These are phyloP conservation scores for Troides aeacus DNA, from an alignment of 2,888 invertebrate species.

Conservation along the genomic window DNA sequence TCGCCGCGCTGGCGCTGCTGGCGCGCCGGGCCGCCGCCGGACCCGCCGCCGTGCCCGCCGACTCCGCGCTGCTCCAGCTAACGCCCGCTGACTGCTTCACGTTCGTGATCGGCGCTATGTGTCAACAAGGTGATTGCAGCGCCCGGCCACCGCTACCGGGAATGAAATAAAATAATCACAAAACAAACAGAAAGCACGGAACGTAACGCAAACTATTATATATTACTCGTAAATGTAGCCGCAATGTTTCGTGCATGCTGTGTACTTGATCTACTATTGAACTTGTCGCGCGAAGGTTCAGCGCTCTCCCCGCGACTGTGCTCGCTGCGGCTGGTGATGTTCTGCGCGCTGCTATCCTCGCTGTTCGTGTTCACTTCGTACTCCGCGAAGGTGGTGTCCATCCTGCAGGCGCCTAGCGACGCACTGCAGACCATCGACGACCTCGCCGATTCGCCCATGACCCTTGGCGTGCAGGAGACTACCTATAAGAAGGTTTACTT, in stretches of 20 bases:
- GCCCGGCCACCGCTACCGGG: not conserved
- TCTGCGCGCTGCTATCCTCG: constrained; percentile 76
- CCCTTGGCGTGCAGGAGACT: constrained; percentile 80
- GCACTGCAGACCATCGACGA: constrained; percentile 77
- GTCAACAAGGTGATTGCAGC: constrained; percentile 78
- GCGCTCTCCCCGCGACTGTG: constrained; percentile 65
- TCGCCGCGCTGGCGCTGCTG: constrained; percentile 42
- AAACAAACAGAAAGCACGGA: too few relatives aligned
- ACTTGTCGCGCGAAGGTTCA: constrained; percentile 55
- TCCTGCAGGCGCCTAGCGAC: constrained; percentile 82
- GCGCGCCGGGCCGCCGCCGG: constrained; percentile 38
- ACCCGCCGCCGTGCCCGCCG: constrained; percentile 24
- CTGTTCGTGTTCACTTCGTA: constrained; percentile 82
- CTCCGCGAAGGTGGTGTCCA: constrained; percentile 83
- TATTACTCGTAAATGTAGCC: too few relatives aligned
- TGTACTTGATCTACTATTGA: not conserved
- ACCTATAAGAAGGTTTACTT: constrained; percentile 81
- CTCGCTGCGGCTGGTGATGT: constrained; percentile 77
- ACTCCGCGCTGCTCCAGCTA: constrained; percentile 38
- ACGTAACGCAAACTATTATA: too few relatives aligned
- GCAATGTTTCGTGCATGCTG: too few relatives aligned
- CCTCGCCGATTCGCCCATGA: constrained; percentile 77
- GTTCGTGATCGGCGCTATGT: constrained; percentile 79
- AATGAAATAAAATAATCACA: too few relatives aligned
- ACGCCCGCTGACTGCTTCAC: constrained; percentile 70